A percentile compares a stretch with the other conserved stretches of the same genome.
Conservation (phyloP, 1,140 invertebrate genomes). For the Acromyrmex heyeri region DNA sequence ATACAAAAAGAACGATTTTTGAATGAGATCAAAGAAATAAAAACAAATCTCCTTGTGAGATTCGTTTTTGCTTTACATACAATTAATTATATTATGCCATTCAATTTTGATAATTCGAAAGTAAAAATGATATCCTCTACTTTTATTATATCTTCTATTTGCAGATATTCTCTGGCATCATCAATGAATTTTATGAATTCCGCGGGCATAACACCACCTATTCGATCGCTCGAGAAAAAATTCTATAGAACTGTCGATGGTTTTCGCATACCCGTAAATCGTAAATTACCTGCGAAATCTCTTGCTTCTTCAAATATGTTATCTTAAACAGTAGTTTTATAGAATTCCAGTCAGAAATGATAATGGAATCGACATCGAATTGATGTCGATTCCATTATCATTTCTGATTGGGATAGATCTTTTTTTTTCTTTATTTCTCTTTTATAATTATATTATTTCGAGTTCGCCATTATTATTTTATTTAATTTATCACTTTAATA, state of each 20-base stretch:
- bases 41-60: not conserved
- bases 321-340: not conserved
- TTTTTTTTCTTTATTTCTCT: not conserved
- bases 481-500: not conserved
- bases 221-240: not conserved
- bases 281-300: not conserved
- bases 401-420: not conserved
- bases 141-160: not conserved
- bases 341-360: too few relatives aligned
- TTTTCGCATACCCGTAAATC: slow-evolving; percentile 19
- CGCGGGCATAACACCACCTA: not conserved
- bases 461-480: not conserved
- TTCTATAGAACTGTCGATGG: not conserved
- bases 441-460: not conserved
- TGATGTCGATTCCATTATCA: too few relatives aligned
- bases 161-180: not conserved
- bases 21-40: not conserved
- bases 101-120: not conserved
- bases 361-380: too few relatives aligned
- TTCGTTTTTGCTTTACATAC: not conserved
- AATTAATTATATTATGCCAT: not conserved
- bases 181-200: not conserved
- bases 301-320: not conserved
- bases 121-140: not conserved
- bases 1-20: not conserved